Percentiles rank a stretch among this genome's conserved stretches.
phyloP scores from a whole-genome alignment of 2,797 vertebrate species.

The Gymnocypris eckloni region DNA sequence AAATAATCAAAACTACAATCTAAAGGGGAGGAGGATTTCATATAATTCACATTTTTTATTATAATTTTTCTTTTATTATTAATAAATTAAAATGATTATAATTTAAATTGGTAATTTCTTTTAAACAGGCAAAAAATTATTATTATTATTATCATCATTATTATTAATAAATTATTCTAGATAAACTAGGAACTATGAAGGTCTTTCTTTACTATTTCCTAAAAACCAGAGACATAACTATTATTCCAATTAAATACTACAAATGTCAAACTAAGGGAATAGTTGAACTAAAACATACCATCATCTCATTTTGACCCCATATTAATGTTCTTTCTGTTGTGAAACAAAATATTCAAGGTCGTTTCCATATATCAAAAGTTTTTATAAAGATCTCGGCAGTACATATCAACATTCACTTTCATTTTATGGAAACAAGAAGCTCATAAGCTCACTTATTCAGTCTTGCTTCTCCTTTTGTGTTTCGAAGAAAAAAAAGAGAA shows the following conservation, averaged over 20 bases:
- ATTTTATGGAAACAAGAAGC: not conserved
- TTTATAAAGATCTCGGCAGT: not conserved
- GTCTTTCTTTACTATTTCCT: not conserved
- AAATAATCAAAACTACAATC: not conserved
- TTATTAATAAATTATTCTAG: not conserved
- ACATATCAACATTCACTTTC: slow-evolving; percentile 13
- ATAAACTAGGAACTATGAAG: not conserved
- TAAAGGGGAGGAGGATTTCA: too few relatives aligned
- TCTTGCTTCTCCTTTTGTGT: not conserved
- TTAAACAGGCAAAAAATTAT: not conserved
- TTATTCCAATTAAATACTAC: not conserved
- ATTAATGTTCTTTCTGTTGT: too few relatives aligned
- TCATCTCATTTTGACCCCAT: not conserved
- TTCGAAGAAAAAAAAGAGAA: not conserved
- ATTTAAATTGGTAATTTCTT: not conserved
- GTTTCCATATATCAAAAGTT: not conserved
- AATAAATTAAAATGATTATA: not conserved
- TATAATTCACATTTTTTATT: too few relatives aligned
- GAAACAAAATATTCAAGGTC: not conserved
- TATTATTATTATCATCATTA: not conserved
- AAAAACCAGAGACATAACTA: not conserved
- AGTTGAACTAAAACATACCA: not conserved
- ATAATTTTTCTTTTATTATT: not conserved
- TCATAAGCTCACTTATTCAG: not conserved
- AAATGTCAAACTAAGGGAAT: not conserved